Evolutionary conservation across 1,140 invertebrate species (phyloP).

Genomic region (Saxidomus purpurata): DNA sequence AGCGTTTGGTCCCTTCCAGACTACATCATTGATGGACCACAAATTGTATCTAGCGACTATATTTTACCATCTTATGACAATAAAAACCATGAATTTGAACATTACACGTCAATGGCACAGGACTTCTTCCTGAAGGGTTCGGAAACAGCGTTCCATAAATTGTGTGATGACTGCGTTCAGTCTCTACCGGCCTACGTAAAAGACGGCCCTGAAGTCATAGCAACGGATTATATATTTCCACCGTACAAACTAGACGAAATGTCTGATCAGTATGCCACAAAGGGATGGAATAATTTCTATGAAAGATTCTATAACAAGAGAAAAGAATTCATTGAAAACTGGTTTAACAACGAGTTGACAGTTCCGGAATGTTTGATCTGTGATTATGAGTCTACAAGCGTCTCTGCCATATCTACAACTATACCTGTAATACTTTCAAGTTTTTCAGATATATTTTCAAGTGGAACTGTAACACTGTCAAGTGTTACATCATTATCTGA

Average conservation of each 20-base stretch:
- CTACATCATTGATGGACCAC: background rate
- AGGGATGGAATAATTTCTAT: conserved; percentile 32
- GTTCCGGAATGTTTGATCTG: background rate
- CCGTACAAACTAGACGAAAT: background rate
- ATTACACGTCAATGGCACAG: background rate
- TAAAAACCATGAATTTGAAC: background rate
- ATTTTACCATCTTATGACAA: background rate
- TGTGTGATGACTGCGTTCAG: background rate
- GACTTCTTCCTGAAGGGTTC: background rate
- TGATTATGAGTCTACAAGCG: background rate
- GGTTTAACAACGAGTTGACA: background rate
- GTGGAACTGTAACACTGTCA: background rate
- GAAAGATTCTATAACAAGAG: conserved; percentile 29
- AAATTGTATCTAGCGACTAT: background rate
- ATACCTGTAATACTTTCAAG: background rate
- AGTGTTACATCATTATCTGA: background rate
- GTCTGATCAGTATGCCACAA: background rate
- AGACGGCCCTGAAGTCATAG: background rate
- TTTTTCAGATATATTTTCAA: background rate
- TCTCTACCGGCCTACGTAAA: background rate
- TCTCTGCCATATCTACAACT: background rate
- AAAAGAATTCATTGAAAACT: conserved; percentile 24
- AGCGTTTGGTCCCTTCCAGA: too few relatives aligned
- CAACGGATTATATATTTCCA: conserved; percentile 12
- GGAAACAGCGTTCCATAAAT: background rate